Conservation (phyloP, 2,113 vertebrate genomes). For the Ceuthmochares aereus region DNA sequence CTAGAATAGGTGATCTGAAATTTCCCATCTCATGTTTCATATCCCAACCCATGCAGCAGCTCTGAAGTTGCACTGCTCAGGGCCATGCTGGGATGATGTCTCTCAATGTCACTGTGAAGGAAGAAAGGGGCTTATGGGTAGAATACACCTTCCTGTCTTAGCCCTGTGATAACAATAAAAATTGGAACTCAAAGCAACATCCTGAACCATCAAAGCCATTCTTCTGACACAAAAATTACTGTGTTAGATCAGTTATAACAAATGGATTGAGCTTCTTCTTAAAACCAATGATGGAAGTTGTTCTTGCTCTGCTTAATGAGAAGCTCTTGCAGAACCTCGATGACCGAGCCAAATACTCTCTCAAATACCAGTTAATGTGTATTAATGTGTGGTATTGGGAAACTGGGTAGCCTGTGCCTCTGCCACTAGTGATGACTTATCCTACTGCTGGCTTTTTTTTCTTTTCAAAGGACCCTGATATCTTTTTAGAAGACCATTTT, state of each 20-base stretch:
- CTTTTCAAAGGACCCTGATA: neutral
- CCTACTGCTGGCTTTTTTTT: neutral
- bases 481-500: neutral
- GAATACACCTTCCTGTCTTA: neutral
- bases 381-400: neutral
- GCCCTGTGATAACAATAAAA: neutral
- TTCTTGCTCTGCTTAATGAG: neutral
- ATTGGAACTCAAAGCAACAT: neutral
- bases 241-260: neutral
- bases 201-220: neutral
- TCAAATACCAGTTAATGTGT: neutral
- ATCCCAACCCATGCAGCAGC: neutral
- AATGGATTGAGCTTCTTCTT: neutral
- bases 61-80: neutral
- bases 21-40: neutral
- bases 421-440: neutral
- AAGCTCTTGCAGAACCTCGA: neutral
- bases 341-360: neutral
- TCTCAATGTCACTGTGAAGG: neutral
- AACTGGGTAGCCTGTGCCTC: neutral
- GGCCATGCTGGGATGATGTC: too few species aligned
- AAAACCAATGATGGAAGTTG: neutral
- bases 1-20: neutral
- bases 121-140: neutral
- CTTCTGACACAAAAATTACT: neutral